Evolutionary conservation across 2,113 vertebrate genomes (phyloP).

Genomic region (Thermophis baileyi): DNA sequence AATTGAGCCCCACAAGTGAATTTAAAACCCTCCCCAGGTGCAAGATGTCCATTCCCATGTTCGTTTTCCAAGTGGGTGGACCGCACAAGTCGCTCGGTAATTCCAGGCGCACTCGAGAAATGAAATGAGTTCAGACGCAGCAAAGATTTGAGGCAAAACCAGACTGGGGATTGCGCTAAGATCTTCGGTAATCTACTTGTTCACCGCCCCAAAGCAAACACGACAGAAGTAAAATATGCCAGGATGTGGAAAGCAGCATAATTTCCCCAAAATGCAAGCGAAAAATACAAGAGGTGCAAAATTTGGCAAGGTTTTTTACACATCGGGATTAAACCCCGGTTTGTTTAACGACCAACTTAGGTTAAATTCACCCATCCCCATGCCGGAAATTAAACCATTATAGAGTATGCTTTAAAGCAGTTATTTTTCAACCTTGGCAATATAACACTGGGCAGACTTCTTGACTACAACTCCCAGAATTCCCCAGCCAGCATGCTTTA

Average conservation of each 20-base stretch:
- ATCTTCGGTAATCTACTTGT: not conserved
- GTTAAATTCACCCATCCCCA: not conserved
- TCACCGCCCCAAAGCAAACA: not conserved
- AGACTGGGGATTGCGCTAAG: rapidly evolving
- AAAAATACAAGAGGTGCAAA: not conserved
- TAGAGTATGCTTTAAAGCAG: not conserved
- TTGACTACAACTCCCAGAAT: not conserved
- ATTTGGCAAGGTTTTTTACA: not conserved
- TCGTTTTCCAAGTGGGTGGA: not conserved
- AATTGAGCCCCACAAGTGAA: not conserved
- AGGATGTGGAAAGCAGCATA: not conserved
- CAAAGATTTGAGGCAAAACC: not conserved
- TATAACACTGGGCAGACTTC: not conserved
- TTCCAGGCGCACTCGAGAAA: not conserved
- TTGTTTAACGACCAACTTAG: not conserved
- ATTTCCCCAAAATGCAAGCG: not conserved
- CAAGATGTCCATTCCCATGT: not conserved
- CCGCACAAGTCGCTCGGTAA: not conserved
- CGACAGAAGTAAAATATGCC: not conserved
- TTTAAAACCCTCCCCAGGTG: not conserved
- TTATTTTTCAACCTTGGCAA: not conserved
- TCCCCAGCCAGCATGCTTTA: not conserved
- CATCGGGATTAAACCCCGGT: not conserved
- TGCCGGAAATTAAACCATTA: not conserved
- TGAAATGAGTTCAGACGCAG: not conserved